phyloP scores from a whole-genome alignment of 2,888 invertebrate genomes.

The Globia sparganii region DNA sequence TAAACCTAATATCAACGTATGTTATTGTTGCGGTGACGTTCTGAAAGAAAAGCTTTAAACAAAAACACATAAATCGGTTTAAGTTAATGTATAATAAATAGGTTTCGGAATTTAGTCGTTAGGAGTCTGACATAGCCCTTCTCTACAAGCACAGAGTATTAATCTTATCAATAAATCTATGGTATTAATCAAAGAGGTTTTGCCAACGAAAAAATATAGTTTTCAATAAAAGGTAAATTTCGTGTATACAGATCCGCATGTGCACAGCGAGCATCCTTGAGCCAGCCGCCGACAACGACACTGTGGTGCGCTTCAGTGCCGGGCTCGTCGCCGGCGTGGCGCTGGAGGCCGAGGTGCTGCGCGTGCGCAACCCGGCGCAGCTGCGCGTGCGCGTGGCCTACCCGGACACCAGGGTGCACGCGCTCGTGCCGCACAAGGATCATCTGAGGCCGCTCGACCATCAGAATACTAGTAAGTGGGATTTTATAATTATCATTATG shows the following conservation, averaged over 20 bases:
- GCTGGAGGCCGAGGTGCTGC: slow-evolving; percentile 96
- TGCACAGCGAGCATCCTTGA: slow-evolving; percentile 95
- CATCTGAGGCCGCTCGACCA: slow-evolving; percentile 94
- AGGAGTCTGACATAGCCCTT: not conserved
- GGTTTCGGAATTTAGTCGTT: not conserved
- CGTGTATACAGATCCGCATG: slow-evolving; percentile 92
- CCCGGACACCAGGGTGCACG: slow-evolving; percentile 97
- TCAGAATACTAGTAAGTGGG: slow-evolving; percentile 78
- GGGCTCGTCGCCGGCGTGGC: slow-evolving; percentile 97
- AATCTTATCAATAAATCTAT: not conserved
- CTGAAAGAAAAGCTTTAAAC: not conserved
- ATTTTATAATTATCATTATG: not conserved
- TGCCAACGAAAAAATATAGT: not conserved
- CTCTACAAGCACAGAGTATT: not conserved
- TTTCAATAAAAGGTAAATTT: not conserved
- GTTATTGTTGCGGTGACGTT: not conserved
- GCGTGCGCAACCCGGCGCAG: slow-evolving; percentile 93
- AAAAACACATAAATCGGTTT: not conserved
- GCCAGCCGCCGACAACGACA: slow-evolving; percentile 94
- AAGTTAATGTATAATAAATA: not conserved
- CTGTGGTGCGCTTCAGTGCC: slow-evolving; percentile 97
- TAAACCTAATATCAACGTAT: slow-evolving; percentile 92
- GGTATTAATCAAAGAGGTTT: not conserved
- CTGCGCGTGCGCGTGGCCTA: slow-evolving; percentile 96
- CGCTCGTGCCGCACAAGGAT: slow-evolving; percentile 94